Base-by-base conservation (phyloP, 1,140 invertebrate species). In the Rhopalosiphum padi region DNA sequence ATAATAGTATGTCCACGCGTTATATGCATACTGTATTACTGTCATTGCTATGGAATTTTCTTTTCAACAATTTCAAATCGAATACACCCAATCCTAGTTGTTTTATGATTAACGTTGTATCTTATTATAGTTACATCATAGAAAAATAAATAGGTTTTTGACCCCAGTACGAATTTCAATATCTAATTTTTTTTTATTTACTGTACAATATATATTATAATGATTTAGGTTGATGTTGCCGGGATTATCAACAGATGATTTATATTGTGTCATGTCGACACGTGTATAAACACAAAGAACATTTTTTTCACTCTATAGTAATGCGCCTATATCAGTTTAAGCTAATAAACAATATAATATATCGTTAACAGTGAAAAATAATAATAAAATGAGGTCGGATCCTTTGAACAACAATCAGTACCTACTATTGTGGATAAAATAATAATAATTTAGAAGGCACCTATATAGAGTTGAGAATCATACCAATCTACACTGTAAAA, bases 201-300 rank as follows among this genome's bases (percentile, higher is more conserved):
- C 48, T 60, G 37, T 91, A 25, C 77, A 53, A 37, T 85, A 85
- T 48, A 88, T 88, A 92, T 55, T 83, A 85, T 83, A 55, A 93
- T 41, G 77, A 85, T 92, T 92, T 92, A 60, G 22, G 53, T 55
- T 37, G 51, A 51, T 37, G 91, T 35, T 48, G n/a, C 15, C 82
- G 48, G 91, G 68, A 77, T 91, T 83, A 82, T 43, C 30, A 48
- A 77, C 68, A n/a, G 82, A 51, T 83, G 91, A 85, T 93, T 93
- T 93, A 86, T 93, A 93, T 83, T 93, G 82, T 93, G 91, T 93
- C 91, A 85, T 53, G 82, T 93, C 48, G 43, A 51, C 82, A 93
- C 91, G 82, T 93, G 82, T 93, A 48, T 53, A 93, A 93, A 93
- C 82, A 93, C 77, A 93, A 93, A n/a, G 60, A 93, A 86, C 23